Conservation (phyloP, 1,140 invertebrate genomes). For the Homarus americanus region DNA sequence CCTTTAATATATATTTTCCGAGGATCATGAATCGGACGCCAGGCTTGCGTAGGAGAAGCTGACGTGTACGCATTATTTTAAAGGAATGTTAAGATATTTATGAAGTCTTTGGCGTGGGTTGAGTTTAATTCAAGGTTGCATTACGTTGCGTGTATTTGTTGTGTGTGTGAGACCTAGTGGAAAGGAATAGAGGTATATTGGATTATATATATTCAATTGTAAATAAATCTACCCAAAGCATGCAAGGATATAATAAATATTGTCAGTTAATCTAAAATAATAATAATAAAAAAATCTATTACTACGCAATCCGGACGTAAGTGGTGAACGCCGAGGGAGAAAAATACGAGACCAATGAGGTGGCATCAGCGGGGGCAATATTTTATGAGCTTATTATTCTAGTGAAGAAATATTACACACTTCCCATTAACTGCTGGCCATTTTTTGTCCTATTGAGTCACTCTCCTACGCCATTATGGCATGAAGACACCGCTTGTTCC, state of each 20-base stretch:
- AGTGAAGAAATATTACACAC: conserved; percentile 9
- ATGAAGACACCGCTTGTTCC: neutral
- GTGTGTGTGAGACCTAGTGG: too few relatives aligned
- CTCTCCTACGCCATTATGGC: neutral
- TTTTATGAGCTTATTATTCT: conserved; percentile 30
- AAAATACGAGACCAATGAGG: neutral
- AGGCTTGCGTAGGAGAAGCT: conserved; percentile 4
- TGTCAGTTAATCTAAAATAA: neutral
- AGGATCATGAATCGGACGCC: conserved; percentile 21
- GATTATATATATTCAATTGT: too few relatives aligned
- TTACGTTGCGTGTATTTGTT: neutral
- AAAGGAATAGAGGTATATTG: too few relatives aligned
- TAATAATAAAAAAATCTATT: neutral
- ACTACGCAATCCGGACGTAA: neutral
- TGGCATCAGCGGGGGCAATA: conserved; percentile 14
- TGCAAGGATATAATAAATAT: neutral
- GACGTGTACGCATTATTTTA: neutral
- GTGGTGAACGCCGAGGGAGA: neutral
- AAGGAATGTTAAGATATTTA: neutral
- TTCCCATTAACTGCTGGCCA: conserved; percentile 15
- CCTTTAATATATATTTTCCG: conserved; percentile 39
- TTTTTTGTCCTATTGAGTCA: conserved; percentile 16
- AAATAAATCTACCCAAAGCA: too few relatives aligned
- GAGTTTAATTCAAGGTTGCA: neutral
- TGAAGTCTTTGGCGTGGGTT: neutral